These are phyloP conservation scores for Stenotaenia linearis DNA, from an alignment of 2,888 invertebrate species.

Conservation along the genomic window DNA sequence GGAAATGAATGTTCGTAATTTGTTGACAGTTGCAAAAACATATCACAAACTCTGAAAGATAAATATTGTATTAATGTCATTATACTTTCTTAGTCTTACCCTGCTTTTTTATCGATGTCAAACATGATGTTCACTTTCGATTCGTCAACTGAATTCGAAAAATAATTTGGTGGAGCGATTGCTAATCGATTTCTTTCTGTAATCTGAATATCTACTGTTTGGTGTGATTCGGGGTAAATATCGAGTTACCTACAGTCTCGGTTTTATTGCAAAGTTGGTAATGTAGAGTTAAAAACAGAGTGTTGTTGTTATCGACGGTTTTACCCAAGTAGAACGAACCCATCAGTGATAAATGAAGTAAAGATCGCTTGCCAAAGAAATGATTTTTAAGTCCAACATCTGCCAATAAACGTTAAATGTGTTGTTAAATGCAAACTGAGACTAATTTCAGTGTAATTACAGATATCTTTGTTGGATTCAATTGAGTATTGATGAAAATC, in stretches of 20 bases:
- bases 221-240: background rate
- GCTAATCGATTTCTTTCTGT: background rate
- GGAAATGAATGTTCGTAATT: background rate
- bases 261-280: background rate
- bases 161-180: background rate
- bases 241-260: background rate
- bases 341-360: background rate
- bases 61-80: no score
- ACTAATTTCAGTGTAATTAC: background rate
- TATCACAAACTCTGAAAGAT: background rate
- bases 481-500: background rate
- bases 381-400: background rate
- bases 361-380: background rate
- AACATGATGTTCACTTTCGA: background rate
- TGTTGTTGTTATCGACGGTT: background rate
- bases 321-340: background rate
- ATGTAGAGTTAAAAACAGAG: background rate
- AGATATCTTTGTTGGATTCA: background rate
- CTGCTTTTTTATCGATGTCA: background rate
- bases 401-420: background rate
- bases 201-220: background rate
- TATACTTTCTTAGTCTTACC: background rate
- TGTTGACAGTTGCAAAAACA: constrained; percentile 2
- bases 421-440: no score
- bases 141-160: background rate